Base-by-base conservation (phyloP, 53 echinoderm and acorn worm genomes). In the Apostichopus leukothele region DNA sequence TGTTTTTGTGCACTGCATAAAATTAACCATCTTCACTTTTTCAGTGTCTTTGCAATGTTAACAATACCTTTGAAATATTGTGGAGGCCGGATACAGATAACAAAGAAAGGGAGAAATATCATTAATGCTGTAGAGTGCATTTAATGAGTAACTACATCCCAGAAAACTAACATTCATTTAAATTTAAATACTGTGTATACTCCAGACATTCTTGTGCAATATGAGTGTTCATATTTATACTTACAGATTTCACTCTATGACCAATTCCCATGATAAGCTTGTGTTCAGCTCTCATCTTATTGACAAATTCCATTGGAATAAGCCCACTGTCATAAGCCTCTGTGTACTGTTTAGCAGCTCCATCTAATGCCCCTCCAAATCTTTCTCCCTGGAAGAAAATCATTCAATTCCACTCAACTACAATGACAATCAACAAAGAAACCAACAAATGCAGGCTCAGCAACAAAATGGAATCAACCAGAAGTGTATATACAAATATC, bases 261-360 rank as follows among this genome's bases (percentile, higher is more conserved):
- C 97, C 97, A 84, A 97, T 97, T 51, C 97, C 97, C 97, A 97
- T 97, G 90, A 97, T 97, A 51, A 97, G 95, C 76, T 94, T 97
- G 23, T 97, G 97, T 63, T 97, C 94, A 23, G 92, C 91, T 19
- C 97, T 77, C 95, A 95, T 97, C 94, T 97, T 95, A 59, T 97
- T 97, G 67, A 97, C 97, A 90, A 97, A 97, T 63, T 97, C 97
- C 86, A 93, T 94, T 4, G 97, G 97, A 76, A 97, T 97, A 14
- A 97, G 93, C 50, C 86, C 87, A 2, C 90, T 78, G 63, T 97
- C 97, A 27, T 95, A 97, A 14, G 97, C 97, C 54, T 93, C 93
- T 63, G 95, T 95, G 88, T 94, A 97, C 93, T 97, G 97, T 84
- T 94, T 95, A 68, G 97, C 97, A 18, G 97, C 97, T 13, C 91